These are phyloP conservation scores for Neoscelio sp. DNA, from an alignment of 2,888 invertebrate species.

Conservation along the genomic window DNA sequence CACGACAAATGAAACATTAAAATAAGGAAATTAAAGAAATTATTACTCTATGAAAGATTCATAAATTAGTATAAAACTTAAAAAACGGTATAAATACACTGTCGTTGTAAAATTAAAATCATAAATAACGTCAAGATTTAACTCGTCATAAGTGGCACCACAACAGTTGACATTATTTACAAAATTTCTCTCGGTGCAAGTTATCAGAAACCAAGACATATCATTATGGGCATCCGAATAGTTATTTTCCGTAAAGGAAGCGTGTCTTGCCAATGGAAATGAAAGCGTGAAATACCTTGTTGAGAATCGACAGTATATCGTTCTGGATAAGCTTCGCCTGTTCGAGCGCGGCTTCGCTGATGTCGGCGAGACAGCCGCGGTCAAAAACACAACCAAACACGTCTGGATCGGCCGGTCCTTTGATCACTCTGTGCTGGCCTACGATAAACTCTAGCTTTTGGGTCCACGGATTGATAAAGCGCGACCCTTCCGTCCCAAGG, in stretches of 20 bases:
- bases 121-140: no score
- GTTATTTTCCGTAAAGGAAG: slow-evolving; percentile 56
- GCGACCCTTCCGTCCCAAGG: slow-evolving; percentile 96
- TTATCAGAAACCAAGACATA: slow-evolving; percentile 19
- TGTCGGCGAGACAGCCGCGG: slow-evolving; percentile 77
- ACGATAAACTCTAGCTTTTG: slow-evolving; percentile 94
- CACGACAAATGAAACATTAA: no score
- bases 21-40: no score
- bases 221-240: slow-evolving; percentile 42
- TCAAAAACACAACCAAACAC: slow-evolving; percentile 86
- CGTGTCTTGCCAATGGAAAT: background rate
- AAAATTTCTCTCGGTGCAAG: slow-evolving; percentile 26
- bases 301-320: slow-evolving; percentile 88
- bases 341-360: slow-evolving; percentile 86
- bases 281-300: slow-evolving; percentile 84
- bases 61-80: no score
- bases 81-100: no score
- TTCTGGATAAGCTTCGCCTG: slow-evolving; percentile 86
- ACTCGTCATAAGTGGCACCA: no score
- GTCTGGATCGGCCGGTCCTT: slow-evolving; percentile 91
- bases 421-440: slow-evolving; percentile 90
- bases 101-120: no score
- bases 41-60: no score
- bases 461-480: slow-evolving; percentile 97
- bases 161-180: no score